Evolutionary conservation across 2,888 invertebrate species (phyloP), one percentile per base, ranked within the genome.

Genomic region (Octonoba sinensis): DNA sequence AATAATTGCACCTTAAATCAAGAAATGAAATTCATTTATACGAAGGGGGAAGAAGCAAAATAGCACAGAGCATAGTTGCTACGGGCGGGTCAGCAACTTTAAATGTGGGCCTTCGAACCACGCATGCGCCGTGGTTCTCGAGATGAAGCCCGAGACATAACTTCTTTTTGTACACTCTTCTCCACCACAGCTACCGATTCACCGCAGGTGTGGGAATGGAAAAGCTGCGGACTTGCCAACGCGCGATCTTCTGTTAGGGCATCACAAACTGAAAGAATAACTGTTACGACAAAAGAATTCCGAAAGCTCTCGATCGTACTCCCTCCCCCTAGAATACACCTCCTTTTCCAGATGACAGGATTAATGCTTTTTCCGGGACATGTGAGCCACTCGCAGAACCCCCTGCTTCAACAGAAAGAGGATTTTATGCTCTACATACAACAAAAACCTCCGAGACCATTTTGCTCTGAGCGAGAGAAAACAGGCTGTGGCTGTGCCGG

Each of bases 241-340:
- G 46, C 27, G 36, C 44, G 51, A 46, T 22, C 20, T 57, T 57
- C 75, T 60, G 16, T 54, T 22, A 57, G 4, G 46, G 18, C 27
- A 13, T 64, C 47, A 24, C 13, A 65, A 54, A 51, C 27, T 47
- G 64, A 75, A 54, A 66, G 66, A 71, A 78, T 73, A 81, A 81
- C 79, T 73, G 67, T 81, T 69, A 16, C 73, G 54, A 81, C 79
- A 81, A 81, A 73, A 69, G 67, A 73, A 81, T 73, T 73, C 79
- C 73, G 15, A 8, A 24, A 27, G 18, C 44, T 20, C 73, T 47
- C 73, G 44, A 36, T 16, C 22, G 56, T 46, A 47, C 56, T 56
- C 49, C 64, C 47, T 44, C 51, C 60, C 51, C 76, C 69, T 36
- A 20, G 24, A 47, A 62, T 66, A 78, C 49, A 72, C 54, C 59